Percentiles rank a stretch among this genome's conserved stretches.
Evolutionary conservation across 2,797 vertebrate species (phyloP).

Genomic region (Sciaenops ocellatus): DNA sequence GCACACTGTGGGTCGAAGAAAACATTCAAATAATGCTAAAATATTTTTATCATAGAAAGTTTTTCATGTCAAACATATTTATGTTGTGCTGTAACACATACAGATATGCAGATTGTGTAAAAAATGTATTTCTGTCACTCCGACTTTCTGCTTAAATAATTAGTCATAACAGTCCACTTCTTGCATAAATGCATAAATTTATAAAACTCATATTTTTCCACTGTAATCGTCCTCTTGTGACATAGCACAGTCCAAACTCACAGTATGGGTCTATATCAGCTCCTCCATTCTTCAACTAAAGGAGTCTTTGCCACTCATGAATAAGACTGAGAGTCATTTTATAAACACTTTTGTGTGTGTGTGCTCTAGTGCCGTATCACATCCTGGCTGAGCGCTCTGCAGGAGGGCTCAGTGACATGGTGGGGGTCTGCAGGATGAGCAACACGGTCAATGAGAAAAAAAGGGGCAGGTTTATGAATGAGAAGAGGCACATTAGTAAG

Average conservation of each 20-base stretch:
- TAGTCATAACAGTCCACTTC: background rate
- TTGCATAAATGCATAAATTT: background rate
- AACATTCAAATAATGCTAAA: background rate
- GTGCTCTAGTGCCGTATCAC: background rate
- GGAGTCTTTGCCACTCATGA: background rate
- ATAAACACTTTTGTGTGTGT: background rate
- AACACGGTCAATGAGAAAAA: slow-evolving; percentile 19
- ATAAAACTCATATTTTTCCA: background rate
- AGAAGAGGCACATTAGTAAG: background rate
- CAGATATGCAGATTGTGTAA: background rate
- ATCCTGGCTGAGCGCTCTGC: slow-evolving; percentile 29
- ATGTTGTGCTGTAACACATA: background rate
- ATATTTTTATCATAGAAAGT: slow-evolving; percentile 1
- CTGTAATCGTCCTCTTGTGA: background rate
- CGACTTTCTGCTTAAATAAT: background rate
- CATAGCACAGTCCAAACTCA: background rate
- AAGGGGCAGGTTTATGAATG: slow-evolving; percentile 40
- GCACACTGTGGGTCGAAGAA: background rate
- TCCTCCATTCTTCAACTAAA: background rate
- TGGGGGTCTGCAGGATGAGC: slow-evolving; percentile 22
- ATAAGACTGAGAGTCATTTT: background rate
- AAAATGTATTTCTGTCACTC: background rate
- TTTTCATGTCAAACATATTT: background rate
- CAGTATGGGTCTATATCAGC: background rate
- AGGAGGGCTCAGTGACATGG: slow-evolving; percentile 25